Evolutionary conservation across 2,797 vertebrate species (phyloP).

Genomic region (Bovichtus variegatus): DNA sequence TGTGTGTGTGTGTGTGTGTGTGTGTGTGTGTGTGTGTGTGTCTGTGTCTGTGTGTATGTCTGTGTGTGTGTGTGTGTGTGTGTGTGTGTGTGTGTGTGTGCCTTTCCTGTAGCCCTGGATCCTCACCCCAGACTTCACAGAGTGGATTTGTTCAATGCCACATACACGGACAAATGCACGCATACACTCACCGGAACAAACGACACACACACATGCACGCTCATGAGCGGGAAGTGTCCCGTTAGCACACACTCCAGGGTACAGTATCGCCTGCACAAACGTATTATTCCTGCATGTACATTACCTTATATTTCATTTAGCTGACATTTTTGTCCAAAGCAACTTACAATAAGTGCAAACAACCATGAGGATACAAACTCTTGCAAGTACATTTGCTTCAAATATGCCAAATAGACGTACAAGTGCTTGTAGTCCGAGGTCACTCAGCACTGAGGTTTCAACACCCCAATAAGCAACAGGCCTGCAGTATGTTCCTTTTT

Average conservation of each 20-base stretch:
- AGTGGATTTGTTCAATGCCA: constrained; percentile 25
- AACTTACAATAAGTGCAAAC: no score
- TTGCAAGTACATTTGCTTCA: no score
- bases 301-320: no score
- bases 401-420: no score
- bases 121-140: constrained; percentile 56
- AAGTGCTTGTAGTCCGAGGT: constrained; percentile 3
- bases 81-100: constrained; percentile 45
- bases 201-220: constrained; percentile 43
- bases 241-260: constrained; percentile 29
- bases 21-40: constrained; percentile 45
- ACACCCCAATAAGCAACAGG: constrained; percentile 17
- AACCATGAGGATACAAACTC: no score
- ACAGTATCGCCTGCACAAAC: constrained; percentile 36
- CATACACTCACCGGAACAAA: constrained; percentile 34
- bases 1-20: constrained; percentile 47
- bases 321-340: no score
- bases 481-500: neutral
- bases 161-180: constrained; percentile 25
- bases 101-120: constrained; percentile 76
- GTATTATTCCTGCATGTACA: neutral
- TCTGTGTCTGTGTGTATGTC: constrained; percentile 55
- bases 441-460: neutral
- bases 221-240: constrained; percentile 47
- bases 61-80: no score